Evolutionary conservation across 2,113 vertebrate genomes (phyloP).

Genomic region (Aphelocoma coerulescens): DNA sequence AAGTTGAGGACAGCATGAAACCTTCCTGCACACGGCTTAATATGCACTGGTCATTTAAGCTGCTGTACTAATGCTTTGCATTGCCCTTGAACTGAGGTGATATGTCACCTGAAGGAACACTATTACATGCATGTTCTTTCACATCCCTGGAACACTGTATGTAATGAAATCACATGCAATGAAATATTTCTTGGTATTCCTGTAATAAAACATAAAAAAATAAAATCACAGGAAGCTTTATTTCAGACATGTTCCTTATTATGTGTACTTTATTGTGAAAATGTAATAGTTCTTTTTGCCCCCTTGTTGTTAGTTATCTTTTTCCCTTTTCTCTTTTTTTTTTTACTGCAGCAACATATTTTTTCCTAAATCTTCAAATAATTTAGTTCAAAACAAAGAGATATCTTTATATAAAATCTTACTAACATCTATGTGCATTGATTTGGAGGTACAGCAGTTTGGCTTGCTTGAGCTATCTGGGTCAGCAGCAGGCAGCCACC

Average conservation of each 20-base stretch:
- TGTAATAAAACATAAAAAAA: background rate
- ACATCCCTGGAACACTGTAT: background rate
- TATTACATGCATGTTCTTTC: background rate
- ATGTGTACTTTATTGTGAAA: background rate
- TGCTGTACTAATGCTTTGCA: background rate
- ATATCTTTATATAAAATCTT: background rate
- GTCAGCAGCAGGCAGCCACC: background rate
- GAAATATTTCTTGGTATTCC: background rate
- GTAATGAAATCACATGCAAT: background rate
- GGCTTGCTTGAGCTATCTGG: background rate
- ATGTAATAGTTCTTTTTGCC: background rate
- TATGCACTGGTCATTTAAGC: background rate
- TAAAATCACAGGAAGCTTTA: background rate
- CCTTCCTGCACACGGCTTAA: conserved; percentile 5
- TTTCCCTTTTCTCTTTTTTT: background rate
- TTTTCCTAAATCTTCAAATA: background rate
- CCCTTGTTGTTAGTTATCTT: background rate
- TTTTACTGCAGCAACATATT: background rate
- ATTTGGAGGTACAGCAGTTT: background rate
- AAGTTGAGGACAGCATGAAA: background rate
- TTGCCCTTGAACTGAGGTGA: background rate
- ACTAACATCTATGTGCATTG: background rate
- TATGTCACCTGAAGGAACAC: background rate
- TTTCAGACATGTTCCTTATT: background rate
- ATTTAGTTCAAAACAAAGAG: background rate